Percentiles rank a stretch among this genome's conserved stretches.
These are phyloP conservation scores for Zingel zingel DNA, from an alignment of 2,113 vertebrate genomes.

Conservation along the genomic window DNA sequence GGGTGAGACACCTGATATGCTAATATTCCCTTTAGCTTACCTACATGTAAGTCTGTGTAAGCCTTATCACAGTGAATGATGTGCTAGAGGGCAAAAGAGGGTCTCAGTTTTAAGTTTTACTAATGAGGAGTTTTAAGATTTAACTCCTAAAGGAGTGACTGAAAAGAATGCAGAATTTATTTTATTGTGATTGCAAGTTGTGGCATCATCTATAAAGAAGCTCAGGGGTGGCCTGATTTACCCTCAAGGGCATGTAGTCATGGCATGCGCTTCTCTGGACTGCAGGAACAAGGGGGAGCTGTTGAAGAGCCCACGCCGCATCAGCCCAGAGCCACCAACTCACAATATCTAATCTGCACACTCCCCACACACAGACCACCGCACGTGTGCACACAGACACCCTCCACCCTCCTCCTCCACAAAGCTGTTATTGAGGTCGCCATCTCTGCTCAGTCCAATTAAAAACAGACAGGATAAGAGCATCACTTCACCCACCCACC, in stretches of 20 bases:
- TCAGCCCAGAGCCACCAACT: slow-evolving; percentile 60
- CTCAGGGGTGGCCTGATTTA: slow-evolving; percentile 78
- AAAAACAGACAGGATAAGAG: slow-evolving; percentile 75
- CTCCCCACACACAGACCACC: slow-evolving; percentile 36
- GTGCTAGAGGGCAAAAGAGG: neutral
- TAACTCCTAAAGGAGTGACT: neutral
- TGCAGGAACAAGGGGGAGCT: slow-evolving; percentile 61
- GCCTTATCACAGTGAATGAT: neutral
- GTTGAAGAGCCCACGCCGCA: slow-evolving; percentile 48
- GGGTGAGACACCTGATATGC: slow-evolving; percentile 29
- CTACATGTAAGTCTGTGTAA: neutral
- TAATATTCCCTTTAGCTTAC: slow-evolving; percentile 24
- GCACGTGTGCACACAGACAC: slow-evolving; percentile 68
- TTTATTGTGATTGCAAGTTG: slow-evolving; percentile 28
- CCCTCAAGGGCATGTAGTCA: slow-evolving; percentile 71
- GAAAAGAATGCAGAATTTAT: neutral
- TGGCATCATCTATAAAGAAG: slow-evolving; percentile 18
- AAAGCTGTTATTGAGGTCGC: slow-evolving; percentile 74
- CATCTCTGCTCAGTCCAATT: slow-evolving; percentile 71
- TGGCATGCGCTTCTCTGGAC: slow-evolving; percentile 59
- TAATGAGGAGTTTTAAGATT: neutral
- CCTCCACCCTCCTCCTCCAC: slow-evolving; percentile 53
- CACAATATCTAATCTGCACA: slow-evolving; percentile 74
- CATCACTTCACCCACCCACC: slow-evolving; percentile 66
- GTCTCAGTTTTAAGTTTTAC: neutral